Base-by-base conservation (phyloP, 2,888 invertebrate species). In the Oasisia sp. region DNA sequence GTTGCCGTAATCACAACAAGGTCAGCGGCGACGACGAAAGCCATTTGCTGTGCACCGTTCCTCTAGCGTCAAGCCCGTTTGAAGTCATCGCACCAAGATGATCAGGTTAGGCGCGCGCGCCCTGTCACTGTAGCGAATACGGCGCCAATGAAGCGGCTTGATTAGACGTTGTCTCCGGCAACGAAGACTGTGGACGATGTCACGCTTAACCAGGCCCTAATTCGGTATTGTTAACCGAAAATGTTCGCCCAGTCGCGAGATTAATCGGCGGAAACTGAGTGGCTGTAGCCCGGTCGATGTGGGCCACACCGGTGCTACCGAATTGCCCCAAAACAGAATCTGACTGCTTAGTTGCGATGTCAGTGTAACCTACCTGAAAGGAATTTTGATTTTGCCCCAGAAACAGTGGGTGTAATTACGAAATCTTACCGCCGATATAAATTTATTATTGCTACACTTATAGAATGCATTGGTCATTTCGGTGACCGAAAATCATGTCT, bases 131-230 rank as follows among this genome's bases (percentile, higher is more conserved):
- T 74, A 74, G 74, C 74, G 27, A 74, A 74, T 74, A 74, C 1
- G 74, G 74, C 74, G 74, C 27, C 27, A 74, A 74, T n/a, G 74
- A 74, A 74, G 74, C 74, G 74, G 27, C 27, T 74, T 74, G 74
- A 74, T 74, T 74, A 74, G 27, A 74, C 74, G 74, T 74, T 74
- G 74, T 74, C 74, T 74, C n/a, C 74, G 14, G 74, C 74, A 5
- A 74, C 19, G 74, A 74, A 74, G 27, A 74, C 74, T n/a, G 74
- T 27, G 50, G 74, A 19, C 74, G 27, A 74, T 74, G 19, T 74
- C 74, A 74, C 74, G 74, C n/a, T 74, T 74, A 74, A 74, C 74
- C 74, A 74, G 27, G 27, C 74, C 74, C 74, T 74, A 74, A 74
- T 74, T 74, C 74, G 27, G 74, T 74, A 74, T 74, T 74, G 74